These are phyloP conservation scores for Pogoniulus pusillus DNA, from an alignment of 2,797 vertebrate genomes.

Conservation along the genomic window DNA sequence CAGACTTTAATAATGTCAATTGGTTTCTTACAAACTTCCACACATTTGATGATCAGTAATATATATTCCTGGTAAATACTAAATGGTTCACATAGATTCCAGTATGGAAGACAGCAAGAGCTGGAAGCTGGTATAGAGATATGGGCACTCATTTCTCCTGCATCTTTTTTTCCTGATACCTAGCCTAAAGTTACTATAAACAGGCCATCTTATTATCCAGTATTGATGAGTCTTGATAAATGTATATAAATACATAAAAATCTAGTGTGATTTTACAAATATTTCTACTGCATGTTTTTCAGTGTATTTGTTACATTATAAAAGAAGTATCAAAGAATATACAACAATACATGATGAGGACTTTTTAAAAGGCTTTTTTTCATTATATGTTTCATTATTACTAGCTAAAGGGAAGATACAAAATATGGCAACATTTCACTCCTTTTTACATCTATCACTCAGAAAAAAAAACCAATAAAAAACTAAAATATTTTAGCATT, in stretches of 20 bases:
- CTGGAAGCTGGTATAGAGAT: not conserved
- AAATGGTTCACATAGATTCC: not conserved
- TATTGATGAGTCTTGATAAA: not conserved
- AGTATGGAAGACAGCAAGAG: not conserved
- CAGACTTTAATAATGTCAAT: not conserved
- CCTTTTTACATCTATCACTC: not conserved
- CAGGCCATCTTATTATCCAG: not conserved
- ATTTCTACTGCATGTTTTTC: constrained; percentile 42
- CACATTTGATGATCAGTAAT: not conserved
- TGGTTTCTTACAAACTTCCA: not conserved
- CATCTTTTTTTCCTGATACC: not conserved
- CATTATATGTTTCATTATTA: constrained; percentile 31
- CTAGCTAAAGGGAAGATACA: not conserved
- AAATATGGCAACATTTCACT: not conserved
- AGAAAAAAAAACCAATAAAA: constrained; percentile 45
- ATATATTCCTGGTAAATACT: not conserved
- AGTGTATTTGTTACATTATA: not conserved
- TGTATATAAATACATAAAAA: constrained; percentile 18
- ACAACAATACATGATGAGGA: constrained; percentile 30
- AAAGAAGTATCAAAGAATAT: constrained; percentile 37
- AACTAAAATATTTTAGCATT: not conserved
- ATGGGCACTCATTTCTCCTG: not conserved
- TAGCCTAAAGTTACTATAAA: not conserved
- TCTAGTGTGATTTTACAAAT: constrained; percentile 19
- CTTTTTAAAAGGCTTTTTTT: constrained; percentile 38